Evolutionary conservation across 2,797 vertebrate species (phyloP).

Genomic region (Crotalus adamanteus): DNA sequence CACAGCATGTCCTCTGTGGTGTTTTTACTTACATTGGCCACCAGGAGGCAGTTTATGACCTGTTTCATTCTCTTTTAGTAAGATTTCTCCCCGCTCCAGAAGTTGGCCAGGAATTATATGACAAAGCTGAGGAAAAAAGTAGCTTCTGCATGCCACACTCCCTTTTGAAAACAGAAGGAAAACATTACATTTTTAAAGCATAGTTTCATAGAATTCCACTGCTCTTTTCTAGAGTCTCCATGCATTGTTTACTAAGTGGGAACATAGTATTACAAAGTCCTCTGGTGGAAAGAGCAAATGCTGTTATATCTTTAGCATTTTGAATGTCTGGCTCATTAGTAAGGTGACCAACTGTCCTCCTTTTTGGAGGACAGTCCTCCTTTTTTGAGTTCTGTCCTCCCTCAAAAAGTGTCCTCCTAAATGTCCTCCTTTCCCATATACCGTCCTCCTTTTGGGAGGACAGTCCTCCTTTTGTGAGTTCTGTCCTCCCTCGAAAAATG

Average conservation of each 20-base stretch:
- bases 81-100: neutral
- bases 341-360: too few species aligned
- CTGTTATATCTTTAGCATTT: neutral
- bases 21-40: neutral
- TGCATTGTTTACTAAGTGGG: neutral
- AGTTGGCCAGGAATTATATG: too few species aligned
- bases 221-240: neutral
- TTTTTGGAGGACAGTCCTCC: too few species aligned
- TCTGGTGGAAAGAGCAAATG: neutral
- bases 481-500: too few species aligned
- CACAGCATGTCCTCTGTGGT: neutral
- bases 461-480: too few species aligned
- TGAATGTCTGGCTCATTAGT: neutral
- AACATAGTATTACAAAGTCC: neutral
- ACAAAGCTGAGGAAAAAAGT: neutral
- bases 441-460: too few species aligned
- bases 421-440: too few species aligned
- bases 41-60: neutral
- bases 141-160: neutral
- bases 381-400: too few species aligned
- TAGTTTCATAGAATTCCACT: neutral
- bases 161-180: neutral
- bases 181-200: neutral
- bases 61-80: neutral
- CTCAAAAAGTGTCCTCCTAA: too few species aligned